A percentile compares a stretch with the other conserved stretches of the same genome.
Conservation (phyloP, 1,140 invertebrate genomes). For the Dryas iulia region DNA sequence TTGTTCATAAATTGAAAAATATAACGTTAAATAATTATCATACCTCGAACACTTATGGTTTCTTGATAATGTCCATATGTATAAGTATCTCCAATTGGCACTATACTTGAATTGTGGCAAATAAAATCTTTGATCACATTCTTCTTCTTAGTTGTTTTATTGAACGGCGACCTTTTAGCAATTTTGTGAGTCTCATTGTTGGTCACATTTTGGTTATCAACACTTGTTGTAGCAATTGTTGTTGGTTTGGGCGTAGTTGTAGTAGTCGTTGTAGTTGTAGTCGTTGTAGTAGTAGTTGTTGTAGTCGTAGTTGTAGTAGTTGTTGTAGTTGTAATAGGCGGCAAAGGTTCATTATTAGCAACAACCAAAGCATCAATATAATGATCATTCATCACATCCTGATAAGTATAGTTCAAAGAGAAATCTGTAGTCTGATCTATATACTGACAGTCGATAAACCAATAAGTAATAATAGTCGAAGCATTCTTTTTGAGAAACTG, state of each 20-base stretch:
- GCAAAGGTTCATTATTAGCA: conserved; percentile 83
- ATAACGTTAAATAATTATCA: background rate
- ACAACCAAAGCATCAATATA: conserved; percentile 86
- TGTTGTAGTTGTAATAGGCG: conserved; percentile 82
- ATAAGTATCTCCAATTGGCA: conserved; percentile 84
- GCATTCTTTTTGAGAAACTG: conserved; percentile 82
- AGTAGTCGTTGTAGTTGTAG: conserved; percentile 58
- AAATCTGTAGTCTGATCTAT: conserved; percentile 83
- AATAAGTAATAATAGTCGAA: conserved; percentile 84
- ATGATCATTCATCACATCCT: conserved; percentile 81
- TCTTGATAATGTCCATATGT: conserved; percentile 87
- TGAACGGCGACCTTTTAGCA: conserved; percentile 40
- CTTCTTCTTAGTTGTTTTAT: conserved; percentile 40
- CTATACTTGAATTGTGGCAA: conserved; percentile 82
- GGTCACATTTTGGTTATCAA: conserved; percentile 35
- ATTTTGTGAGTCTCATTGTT: conserved; percentile 42
- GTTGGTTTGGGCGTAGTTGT: conserved; percentile 51
- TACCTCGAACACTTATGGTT: conserved; percentile 83
- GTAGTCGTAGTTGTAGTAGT: conserved; percentile 81
- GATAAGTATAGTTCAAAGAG: conserved; percentile 83
- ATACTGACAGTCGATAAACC: conserved; percentile 89
- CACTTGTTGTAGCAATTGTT: conserved; percentile 41
- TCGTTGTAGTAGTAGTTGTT: conserved; percentile 75
- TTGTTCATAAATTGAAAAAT: background rate
- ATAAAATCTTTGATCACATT: conserved; percentile 69